These are phyloP conservation scores for Aphelenchoides fujianensis DNA, from an alignment of 1,140 invertebrate species.

Conservation along the genomic window DNA sequence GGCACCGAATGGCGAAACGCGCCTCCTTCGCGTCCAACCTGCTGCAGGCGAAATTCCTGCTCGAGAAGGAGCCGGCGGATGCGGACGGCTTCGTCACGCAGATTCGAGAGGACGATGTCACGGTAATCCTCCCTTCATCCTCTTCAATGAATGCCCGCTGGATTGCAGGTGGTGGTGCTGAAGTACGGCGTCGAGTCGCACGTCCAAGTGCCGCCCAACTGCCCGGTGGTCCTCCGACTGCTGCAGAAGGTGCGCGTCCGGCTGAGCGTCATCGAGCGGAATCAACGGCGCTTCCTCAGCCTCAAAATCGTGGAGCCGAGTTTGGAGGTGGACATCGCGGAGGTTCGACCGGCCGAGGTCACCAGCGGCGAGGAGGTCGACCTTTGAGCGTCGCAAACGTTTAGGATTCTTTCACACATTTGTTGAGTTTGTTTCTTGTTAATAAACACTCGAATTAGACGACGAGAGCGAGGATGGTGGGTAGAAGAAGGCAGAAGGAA, in stretches of 20 bases:
- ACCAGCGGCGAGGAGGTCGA: background rate
- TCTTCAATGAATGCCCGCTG: constrained; percentile 75
- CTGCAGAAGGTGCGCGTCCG: constrained; percentile 86
- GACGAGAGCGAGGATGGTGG: too few relatives aligned
- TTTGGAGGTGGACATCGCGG: constrained; percentile 68
- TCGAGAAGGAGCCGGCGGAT: constrained; percentile 74
- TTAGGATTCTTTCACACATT: background rate
- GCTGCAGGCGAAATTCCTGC: constrained; percentile 78
- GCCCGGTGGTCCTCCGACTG: constrained; percentile 66
- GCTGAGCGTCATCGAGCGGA: constrained; percentile 79
- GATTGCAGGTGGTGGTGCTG: constrained; percentile 82
- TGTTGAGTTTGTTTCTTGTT: too few relatives aligned
- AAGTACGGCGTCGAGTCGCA: constrained; percentile 92
- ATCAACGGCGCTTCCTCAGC: constrained; percentile 86
- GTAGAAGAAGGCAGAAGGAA: too few relatives aligned
- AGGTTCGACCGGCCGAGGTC: constrained; percentile 23
- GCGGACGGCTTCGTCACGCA: constrained; percentile 81
- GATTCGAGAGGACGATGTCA: constrained; percentile 63
- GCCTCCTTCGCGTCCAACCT: constrained; percentile 91
- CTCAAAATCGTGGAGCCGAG: constrained; percentile 79
- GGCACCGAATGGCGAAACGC: constrained; percentile 92
- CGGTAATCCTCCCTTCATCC: background rate
- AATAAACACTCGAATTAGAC: too few relatives aligned
- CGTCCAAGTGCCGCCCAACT: constrained; percentile 71
- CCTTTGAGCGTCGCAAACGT: background rate